Conservation (phyloP, 2,888 invertebrate genomes). For the Beris morrisii region DNA sequence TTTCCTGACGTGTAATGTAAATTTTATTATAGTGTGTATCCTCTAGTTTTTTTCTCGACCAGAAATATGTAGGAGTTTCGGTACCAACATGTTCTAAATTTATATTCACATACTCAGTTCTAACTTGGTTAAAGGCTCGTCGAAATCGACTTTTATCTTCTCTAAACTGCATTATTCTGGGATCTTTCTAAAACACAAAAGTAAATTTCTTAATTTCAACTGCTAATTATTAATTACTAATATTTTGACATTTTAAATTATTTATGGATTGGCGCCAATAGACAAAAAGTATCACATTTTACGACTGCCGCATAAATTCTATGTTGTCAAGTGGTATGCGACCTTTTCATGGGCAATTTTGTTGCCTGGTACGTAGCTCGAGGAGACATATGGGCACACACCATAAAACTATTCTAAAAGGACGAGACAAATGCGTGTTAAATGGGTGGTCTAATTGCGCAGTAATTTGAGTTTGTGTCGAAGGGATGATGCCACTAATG, state of each 20-base stretch:
- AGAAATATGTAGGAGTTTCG: no score
- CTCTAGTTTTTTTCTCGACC: no score
- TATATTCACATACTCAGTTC: no score
- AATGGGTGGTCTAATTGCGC: constrained; percentile 32
- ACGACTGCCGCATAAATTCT: background rate
- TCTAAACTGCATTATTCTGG: no score
- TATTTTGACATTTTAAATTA: constrained; percentile 18
- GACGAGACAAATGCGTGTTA: constrained; percentile 11
- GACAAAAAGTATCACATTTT: constrained; percentile 16
- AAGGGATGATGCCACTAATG: no score
- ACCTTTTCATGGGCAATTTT: constrained; percentile 23
- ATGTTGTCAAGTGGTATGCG: constrained; percentile 16
- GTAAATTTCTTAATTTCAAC: no score
- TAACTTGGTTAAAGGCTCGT: no score
- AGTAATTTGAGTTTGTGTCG: constrained; percentile 24
- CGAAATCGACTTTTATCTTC: no score
- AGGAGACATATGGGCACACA: constrained; percentile 7
- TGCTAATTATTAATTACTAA: background rate
- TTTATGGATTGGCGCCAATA: constrained; percentile 16
- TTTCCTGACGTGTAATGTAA: no score
- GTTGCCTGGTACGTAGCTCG: background rate
- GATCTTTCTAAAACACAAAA: no score
- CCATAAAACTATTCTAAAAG: constrained; percentile 1
- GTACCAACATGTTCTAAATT: no score
- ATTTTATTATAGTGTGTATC: no score